Evolutionary conservation across 2,113 vertebrate genomes (phyloP).

Genomic region (Siniperca knerii): DNA sequence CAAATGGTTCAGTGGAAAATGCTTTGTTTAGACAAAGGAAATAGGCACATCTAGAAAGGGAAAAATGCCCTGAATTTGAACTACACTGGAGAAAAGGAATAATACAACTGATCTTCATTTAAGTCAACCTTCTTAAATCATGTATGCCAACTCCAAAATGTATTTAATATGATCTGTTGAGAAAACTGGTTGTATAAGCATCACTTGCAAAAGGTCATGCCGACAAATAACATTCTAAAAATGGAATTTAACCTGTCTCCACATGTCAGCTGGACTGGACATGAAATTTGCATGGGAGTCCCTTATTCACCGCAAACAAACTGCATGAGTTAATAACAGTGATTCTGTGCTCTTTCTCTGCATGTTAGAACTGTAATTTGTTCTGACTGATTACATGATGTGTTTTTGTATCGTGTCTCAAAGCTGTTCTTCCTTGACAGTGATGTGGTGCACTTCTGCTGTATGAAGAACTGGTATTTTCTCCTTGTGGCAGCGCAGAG

Average conservation of each 20-base stretch:
- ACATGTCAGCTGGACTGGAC: conserved; percentile 19
- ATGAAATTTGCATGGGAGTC: conserved; percentile 16
- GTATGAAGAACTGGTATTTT: conserved; percentile 40
- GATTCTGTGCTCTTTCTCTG: conserved; percentile 27
- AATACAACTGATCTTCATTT: conserved; percentile 7
- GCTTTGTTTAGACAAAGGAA: conserved; percentile 27
- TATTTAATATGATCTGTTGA: conserved; percentile 6
- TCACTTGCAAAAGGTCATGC: conserved; percentile 34
- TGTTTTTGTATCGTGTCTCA: conserved; percentile 47
- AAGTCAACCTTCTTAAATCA: conserved; percentile 2
- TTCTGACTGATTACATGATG: conserved; percentile 59
- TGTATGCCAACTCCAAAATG: conserved; percentile 7
- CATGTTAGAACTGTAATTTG: conserved; percentile 44
- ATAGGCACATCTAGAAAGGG: not conserved
- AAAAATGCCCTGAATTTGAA: conserved; percentile 31
- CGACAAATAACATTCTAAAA: conserved; percentile 36
- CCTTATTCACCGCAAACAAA: conserved; percentile 29
- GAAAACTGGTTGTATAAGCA: conserved; percentile 19
- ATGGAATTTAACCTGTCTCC: conserved; percentile 16
- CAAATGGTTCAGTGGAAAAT: conserved; percentile 10
- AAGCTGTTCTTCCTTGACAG: conserved; percentile 37
- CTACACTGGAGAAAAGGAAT: conserved; percentile 12
- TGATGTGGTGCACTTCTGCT: conserved; percentile 35
- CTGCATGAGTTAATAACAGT: conserved; percentile 53
- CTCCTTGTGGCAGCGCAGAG: conserved; percentile 44